Conservation (phyloP, 2,888 invertebrate genomes). For the Heliconius aoede region DNA sequence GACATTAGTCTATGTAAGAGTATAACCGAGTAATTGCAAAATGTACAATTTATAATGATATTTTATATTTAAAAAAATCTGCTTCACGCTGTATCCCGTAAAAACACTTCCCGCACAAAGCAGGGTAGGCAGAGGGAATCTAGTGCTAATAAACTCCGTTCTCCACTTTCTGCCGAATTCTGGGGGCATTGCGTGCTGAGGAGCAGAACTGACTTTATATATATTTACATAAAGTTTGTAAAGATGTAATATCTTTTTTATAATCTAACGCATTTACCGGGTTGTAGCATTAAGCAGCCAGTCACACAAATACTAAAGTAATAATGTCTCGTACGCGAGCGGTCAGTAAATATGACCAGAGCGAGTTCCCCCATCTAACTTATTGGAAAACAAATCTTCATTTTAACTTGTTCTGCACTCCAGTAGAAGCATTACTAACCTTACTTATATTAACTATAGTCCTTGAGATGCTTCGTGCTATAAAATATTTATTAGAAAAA, state of each 20-base stretch:
- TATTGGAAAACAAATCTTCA: slow-evolving; percentile 38
- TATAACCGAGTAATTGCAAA: slow-evolving; percentile 28
- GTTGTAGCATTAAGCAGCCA: slow-evolving; percentile 21
- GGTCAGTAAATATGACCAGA: slow-evolving; percentile 37
- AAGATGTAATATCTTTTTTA: neutral
- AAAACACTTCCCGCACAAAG: too few relatives aligned
- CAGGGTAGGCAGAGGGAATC: too few relatives aligned
- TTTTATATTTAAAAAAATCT: too few relatives aligned
- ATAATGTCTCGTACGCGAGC: slow-evolving; percentile 36
- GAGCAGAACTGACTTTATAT: too few relatives aligned
- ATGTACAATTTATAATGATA: neutral
- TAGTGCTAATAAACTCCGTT: too few relatives aligned
- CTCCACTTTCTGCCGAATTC: too few relatives aligned
- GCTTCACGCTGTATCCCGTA: too few relatives aligned
- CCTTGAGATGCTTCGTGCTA: neutral
- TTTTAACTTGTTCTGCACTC: slow-evolving; percentile 25
- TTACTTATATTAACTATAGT: slow-evolving; percentile 14
- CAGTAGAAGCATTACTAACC: slow-evolving; percentile 5
- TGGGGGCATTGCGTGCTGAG: too few relatives aligned
- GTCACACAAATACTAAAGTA: slow-evolving; percentile 39
- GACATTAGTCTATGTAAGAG: slow-evolving; percentile 5
- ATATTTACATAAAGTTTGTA: too few relatives aligned
- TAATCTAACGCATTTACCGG: neutral
- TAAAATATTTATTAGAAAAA: neutral
- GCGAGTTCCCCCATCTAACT: slow-evolving; percentile 35